Base-by-base conservation (phyloP, 2,797 vertebrate species). In the Potorous gilbertii region DNA sequence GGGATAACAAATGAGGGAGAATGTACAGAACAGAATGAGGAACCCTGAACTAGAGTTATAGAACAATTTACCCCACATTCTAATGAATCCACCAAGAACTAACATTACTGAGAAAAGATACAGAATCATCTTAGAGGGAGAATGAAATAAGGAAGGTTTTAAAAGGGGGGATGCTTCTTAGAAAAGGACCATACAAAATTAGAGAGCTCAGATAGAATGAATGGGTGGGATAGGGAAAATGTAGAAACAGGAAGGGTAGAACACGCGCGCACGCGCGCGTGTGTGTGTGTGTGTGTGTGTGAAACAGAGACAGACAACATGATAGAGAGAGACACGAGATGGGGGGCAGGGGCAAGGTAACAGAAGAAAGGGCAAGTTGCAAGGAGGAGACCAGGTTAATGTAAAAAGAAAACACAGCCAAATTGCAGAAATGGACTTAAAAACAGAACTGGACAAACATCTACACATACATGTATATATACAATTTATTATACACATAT, bases 211-310 rank as follows among this genome's bases (percentile, higher is more conserved):
- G 57, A 9, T 16, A 66, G 62, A n/a, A 40, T 3, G 1, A n/a
- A 3, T 74, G 40, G 1, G n/a, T 74, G 34, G 34, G 62, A 74
- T 18, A 74, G 34, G 3, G 31, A 34, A 31, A 62, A 62, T 14
- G 12, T 62, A 12, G 59, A 34, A 62, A 10, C n/a, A 40, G 16
- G 18, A 74, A 40, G 0, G 5, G 5, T 40, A 74, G 6, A 40
- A n/a, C 14, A 18, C 5, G 62, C 6, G 31, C 16, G 27, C 16
- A 10, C 0, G 13, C 2, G 1, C 3, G 9, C 16, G 18, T 56
- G 5, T 56, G 24, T 56, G 24, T 56, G 56, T 56, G 56, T 56
- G 55, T 56, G 55, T 56, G 55, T 24, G 21, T 27, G 24, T 57
- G 56, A 24, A 4, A 56, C 13, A 57, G 56, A 57, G 27, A 57